phyloP scores from a whole-genome alignment of 1,140 invertebrate species.

The Callitettix versicolor region DNA sequence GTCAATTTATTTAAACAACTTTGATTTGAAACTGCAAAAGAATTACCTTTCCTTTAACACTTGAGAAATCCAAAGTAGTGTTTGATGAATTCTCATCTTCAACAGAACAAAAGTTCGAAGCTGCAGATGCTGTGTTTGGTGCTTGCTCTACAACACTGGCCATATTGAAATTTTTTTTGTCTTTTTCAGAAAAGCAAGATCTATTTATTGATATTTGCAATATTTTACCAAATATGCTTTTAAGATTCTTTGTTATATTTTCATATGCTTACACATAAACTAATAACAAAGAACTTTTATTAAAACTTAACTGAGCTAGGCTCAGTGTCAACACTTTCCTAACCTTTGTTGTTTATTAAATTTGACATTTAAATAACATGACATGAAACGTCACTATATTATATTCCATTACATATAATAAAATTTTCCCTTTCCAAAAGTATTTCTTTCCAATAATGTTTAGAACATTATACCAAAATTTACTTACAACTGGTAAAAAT shows the following conservation, averaged over 20 bases:
- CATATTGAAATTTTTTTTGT: constrained; percentile 24
- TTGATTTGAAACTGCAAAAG: too few relatives aligned
- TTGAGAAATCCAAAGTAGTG: constrained; percentile 34
- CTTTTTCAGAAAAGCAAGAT: background rate
- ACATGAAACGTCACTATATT: too few relatives aligned
- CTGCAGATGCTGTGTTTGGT: constrained; percentile 23
- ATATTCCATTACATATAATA: too few relatives aligned
- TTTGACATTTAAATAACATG: too few relatives aligned
- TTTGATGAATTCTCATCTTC: constrained; percentile 26
- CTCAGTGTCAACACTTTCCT: too few relatives aligned
- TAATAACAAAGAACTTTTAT: background rate
- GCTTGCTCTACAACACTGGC: constrained; percentile 28
- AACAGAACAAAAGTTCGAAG: constrained; percentile 22
- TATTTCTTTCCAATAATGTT: too few relatives aligned
- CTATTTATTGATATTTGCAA: background rate
- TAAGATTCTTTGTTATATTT: background rate
- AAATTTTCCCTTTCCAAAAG: too few relatives aligned
- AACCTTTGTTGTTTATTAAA: too few relatives aligned
- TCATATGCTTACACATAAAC: background rate
- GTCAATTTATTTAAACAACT: too few relatives aligned
- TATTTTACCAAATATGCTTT: background rate
- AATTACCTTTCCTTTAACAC: constrained; percentile 36
- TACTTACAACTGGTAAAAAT: background rate
- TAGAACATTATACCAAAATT: too few relatives aligned
- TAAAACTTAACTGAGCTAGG: background rate